A percentile compares a stretch with the other conserved stretches of the same genome.
phyloP scores from a whole-genome alignment of 2,113 vertebrate species.

The Thunnus thynnus region DNA sequence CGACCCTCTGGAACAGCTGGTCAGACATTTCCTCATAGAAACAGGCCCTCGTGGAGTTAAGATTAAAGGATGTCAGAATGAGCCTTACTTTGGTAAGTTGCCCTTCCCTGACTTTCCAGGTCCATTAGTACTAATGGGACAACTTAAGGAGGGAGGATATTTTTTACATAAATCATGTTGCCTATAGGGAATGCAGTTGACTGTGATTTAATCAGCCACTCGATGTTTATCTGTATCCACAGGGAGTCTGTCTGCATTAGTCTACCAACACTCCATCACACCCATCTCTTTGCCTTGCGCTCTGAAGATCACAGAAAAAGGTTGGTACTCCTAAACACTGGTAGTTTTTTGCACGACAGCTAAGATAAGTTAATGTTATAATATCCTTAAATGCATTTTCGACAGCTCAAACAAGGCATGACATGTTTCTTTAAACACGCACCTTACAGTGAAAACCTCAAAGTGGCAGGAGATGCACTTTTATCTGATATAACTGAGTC shows the following conservation, averaged over 20 bases:
- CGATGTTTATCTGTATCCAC: constrained; percentile 36
- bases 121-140: background rate
- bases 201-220: background rate
- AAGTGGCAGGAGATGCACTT: background rate
- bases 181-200: background rate
- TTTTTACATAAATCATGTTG: background rate
- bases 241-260: constrained; percentile 93
- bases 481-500: background rate
- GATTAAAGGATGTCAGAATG: constrained; percentile 94
- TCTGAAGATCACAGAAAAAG: constrained; percentile 89
- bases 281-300: constrained; percentile 92
- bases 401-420: background rate
- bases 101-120: background rate
- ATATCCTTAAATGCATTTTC: too few relatives aligned
- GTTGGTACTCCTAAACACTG: constrained; percentile 65
- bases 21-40: constrained; percentile 94
- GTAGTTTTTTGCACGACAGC: background rate
- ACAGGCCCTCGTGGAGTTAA: constrained; percentile 93
- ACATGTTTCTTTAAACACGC: too few relatives aligned
- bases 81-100: constrained; percentile 91
- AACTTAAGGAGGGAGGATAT: background rate
- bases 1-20: constrained; percentile 91
- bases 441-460: too few relatives aligned
- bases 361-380: too few relatives aligned
- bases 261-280: constrained; percentile 93